Base-by-base conservation (phyloP, 2,797 vertebrate genomes). In the Sebastes matsubarae region DNA sequence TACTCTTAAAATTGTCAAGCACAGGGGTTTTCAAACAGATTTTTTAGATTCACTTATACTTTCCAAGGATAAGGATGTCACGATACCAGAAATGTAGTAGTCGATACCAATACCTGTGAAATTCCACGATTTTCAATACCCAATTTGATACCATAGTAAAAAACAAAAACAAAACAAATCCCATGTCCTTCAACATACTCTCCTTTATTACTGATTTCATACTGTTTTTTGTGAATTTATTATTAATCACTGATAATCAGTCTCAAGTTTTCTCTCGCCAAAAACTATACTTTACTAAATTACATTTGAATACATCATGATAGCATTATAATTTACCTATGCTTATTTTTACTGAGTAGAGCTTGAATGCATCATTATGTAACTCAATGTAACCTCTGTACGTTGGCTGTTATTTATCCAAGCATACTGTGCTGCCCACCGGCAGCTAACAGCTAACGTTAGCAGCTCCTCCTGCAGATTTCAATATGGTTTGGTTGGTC, bases 1-100 rank as follows among this genome's bases (percentile, higher is more conserved):
- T 27, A 24, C 54, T 67, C 55, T 65, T 52, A 60, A 52, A 66
- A 75, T 54, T 57, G 58, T 73, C 13, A 7, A 32, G 65, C 55
- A 75, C 18, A 50, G 7, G 29, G 63, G 18, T n/a, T 66, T 82
- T 81, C 18, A 57, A 55, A 77, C 7, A 4, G 64, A 4, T 11
- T 25, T 50, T 52, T 52, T 16, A 25, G 42, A 72, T 52, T 57
- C 8, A 5, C 14, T 50, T 75, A 7, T 2, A n/a, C 20, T 70
- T 52, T 1, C 27, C 1, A 7, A 29, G 1, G 16, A 70, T 3
- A 7, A 1, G 52, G n/a, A n/a, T 22, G 20, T 54, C 52, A 54
- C 9, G 2, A 54, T 54, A 52, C 18, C 52, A 54, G 52, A n/a
- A 22, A 54, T 54, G 52, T n/a, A 54, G 52, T n/a, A 52, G 46